A percentile compares a stretch with the other conserved stretches of the same genome.
Conservation (phyloP, 1,140 invertebrate genomes). For the Procambarus virginalis region DNA sequence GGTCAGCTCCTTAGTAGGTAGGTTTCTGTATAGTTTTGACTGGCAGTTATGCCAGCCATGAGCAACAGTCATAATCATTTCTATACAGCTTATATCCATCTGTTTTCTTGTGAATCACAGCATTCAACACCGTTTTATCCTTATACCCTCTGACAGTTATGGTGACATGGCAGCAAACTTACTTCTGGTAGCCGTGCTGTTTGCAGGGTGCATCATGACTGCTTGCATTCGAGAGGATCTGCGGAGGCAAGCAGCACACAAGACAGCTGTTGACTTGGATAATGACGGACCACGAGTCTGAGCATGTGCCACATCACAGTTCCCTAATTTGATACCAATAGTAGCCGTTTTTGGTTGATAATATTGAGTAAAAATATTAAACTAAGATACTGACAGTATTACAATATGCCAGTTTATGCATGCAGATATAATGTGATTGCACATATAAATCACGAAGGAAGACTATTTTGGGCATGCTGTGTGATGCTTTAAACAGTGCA, state of each 20-base stretch:
- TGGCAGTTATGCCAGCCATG: no score
- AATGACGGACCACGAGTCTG: neutral
- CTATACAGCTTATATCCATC: no score
- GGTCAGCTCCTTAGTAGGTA: conserved; percentile 73
- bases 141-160: conserved; percentile 25
- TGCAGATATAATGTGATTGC: neutral
- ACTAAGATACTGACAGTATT: no score
- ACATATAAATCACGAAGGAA: neutral
- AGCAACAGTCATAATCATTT: no score
- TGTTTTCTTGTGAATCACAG: no score
- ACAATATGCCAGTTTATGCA: neutral
- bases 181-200: conserved; percentile 79
- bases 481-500: neutral
- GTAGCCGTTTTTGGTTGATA: neutral
- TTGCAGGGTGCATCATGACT: conserved; percentile 82
- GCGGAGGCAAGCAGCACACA: conserved; percentile 79
- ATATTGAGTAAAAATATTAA: neutral
- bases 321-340: neutral
- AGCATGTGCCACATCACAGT: neutral
- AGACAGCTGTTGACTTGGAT: neutral
- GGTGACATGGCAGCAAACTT: conserved; percentile 83
- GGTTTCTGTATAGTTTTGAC: neutral
- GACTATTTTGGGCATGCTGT: neutral
- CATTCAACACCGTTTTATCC: neutral
- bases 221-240: conserved; percentile 85